Evolutionary conservation across 2,113 vertebrate genomes (phyloP).

Genomic region (Motacilla tschutschensis): DNA sequence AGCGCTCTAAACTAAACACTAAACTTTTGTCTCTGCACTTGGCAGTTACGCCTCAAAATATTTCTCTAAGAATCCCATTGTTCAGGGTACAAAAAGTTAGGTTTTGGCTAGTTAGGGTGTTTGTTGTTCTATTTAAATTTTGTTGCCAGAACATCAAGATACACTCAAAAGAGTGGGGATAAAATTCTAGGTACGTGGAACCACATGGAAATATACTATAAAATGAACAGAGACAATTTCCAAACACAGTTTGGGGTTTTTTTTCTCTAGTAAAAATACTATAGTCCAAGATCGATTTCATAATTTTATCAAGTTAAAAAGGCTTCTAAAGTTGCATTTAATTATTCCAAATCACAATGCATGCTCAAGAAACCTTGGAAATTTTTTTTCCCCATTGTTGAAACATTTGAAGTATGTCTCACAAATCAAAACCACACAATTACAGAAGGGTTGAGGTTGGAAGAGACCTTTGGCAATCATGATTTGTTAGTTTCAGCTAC

Average conservation of each 20-base stretch:
- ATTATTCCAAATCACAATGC: not conserved
- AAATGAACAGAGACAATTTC: not conserved
- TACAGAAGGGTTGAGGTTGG: not conserved
- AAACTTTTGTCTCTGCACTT: not conserved
- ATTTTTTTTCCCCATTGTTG: not conserved
- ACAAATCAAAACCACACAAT: not conserved
- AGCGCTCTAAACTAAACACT: not conserved
- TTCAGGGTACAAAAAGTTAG: not conserved
- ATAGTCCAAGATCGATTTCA: not conserved
- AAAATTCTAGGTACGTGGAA: not conserved
- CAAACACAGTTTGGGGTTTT: not conserved
- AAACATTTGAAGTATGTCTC: not conserved
- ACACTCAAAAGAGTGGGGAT: not conserved
- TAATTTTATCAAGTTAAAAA: not conserved
- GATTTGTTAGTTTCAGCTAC: not conserved
- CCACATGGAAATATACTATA: not conserved
- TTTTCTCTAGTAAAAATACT: not conserved
- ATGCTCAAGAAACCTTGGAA: not conserved
- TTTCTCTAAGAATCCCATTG: not conserved
- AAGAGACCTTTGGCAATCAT: not conserved
- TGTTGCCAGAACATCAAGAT: not conserved
- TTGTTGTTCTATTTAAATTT: not conserved
- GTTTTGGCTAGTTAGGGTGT: not conserved
- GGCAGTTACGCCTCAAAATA: not conserved
- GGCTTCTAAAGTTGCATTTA: not conserved